phyloP scores from a whole-genome alignment of 1,140 invertebrate genomes.

The Euborellia annulipes region DNA sequence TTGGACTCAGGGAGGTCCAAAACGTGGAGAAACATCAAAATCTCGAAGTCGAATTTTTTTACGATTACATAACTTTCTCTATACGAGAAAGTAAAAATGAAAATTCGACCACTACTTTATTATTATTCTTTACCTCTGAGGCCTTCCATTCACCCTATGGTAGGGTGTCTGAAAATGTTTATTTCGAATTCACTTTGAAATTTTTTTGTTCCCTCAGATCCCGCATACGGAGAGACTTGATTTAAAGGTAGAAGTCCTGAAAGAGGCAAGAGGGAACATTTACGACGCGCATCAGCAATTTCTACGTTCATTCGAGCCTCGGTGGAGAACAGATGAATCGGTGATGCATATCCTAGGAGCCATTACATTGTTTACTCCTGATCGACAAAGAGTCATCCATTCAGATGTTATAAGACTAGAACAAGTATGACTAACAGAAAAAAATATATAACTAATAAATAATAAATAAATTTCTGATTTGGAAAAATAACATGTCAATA shows the following conservation, averaged over 20 bases:
- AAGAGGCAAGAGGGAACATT: conserved; percentile 70
- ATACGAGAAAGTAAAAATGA: too few species aligned
- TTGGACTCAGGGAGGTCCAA: too few species aligned
- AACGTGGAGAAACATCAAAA: too few species aligned
- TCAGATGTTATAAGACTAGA: conserved; percentile 71
- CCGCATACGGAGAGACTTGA: conserved; percentile 54
- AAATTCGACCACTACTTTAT: background rate
- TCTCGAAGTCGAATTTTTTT: too few species aligned
- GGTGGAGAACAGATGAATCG: conserved; percentile 68
- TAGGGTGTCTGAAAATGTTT: background rate
- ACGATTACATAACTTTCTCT: too few species aligned
- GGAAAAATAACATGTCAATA: too few species aligned
- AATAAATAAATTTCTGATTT: too few species aligned
- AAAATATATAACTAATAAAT: too few species aligned
- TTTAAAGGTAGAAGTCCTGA: conserved; percentile 70
- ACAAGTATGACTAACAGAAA: too few species aligned
- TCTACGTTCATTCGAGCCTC: conserved; percentile 59
- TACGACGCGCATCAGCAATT: conserved; percentile 72
- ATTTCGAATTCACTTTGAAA: conserved; percentile 1
- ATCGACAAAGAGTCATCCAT: conserved; percentile 62
- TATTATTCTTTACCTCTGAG: background rate
- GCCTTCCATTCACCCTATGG: too few species aligned
- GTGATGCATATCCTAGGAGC: conserved; percentile 80
- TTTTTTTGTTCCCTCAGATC: too few species aligned
- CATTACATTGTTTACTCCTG: conserved; percentile 74